Base-by-base conservation (phyloP, 2,113 vertebrate genomes). In the Bostrychus sinensis region DNA sequence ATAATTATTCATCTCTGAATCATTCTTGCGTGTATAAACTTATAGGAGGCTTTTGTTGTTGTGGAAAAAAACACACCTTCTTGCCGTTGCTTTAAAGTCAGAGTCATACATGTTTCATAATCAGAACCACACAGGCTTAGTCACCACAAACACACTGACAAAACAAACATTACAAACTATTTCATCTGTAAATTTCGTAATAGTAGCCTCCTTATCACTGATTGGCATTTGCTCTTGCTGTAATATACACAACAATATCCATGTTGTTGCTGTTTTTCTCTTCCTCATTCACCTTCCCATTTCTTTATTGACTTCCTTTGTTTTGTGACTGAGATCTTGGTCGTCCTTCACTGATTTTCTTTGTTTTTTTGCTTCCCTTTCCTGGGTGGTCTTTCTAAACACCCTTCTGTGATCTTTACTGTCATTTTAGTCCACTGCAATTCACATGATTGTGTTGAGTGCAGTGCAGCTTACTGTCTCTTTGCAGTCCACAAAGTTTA, bases 31-130 rank as follows among this genome's bases (percentile, higher is more conserved):
- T 30, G 48, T 51, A 7, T 25, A 25, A 25, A 26, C 26, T 13
- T 16, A 10, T 55, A 57, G 62, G 66, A 58, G 61, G 76, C 25
- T 50, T n/a, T n/a, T 30, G 19, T 22, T 72, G 73, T 70, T 67
- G 43, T 79, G 70, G 63, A 53, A 39, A 53, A 30, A 66, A 20
- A 67, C 66, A 53, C 64, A 51, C 32, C 56, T 43, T 43, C 32
- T 11, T 58, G 57, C 13, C 41, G 28, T 34, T 23, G 16, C 12
- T 34, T 34, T 42, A 43, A 42, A 42, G 57, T 72, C 68, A 41
- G 12, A 42, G 56, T 22, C 57, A 30, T 60, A 42, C 70, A 58
- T 34, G 70, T 83, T 85, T 81, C 78, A 70, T 77, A 81, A 85
- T 72, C 28, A 66, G 13, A 6, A 25, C 66, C 70, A 43, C 73